Evolutionary conservation across 2,113 vertebrate genomes (phyloP).

Genomic region (Xyrauchen texanus): DNA sequence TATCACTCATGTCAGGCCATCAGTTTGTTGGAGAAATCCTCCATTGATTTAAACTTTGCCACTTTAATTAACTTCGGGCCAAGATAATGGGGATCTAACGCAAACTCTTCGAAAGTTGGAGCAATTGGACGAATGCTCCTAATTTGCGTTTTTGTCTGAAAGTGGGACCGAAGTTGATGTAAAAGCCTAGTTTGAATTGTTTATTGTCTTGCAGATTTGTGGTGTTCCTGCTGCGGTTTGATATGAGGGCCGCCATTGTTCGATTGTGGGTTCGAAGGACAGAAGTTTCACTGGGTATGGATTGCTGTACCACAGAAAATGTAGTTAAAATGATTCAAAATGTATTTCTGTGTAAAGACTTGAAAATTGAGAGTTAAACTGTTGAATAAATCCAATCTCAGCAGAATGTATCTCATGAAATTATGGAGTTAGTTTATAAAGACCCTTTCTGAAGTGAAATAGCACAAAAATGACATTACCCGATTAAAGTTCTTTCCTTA

Average conservation of each 20-base stretch:
- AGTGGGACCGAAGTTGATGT: slow-evolving; percentile 74
- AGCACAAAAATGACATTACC: too few relatives aligned
- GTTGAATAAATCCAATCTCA: too few relatives aligned
- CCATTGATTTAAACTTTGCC: slow-evolving; percentile 74
- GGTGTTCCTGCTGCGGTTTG: slow-evolving; percentile 69
- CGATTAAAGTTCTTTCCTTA: too few relatives aligned
- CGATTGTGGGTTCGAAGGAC: slow-evolving; percentile 61
- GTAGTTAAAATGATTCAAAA: too few relatives aligned
- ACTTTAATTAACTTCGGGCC: slow-evolving; percentile 81
- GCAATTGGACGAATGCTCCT: slow-evolving; percentile 50
- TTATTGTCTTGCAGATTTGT: slow-evolving; percentile 77
- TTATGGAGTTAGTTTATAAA: too few relatives aligned
- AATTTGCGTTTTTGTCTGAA: slow-evolving; percentile 65
- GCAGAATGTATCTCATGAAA: too few relatives aligned
- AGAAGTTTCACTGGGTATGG: slow-evolving; percentile 68
- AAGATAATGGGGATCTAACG: slow-evolving; percentile 77
- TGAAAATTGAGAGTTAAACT: too few relatives aligned
- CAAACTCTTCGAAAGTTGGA: slow-evolving; percentile 68
- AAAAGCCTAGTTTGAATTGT: slow-evolving; percentile 67
- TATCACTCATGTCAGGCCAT: slow-evolving; percentile 68
- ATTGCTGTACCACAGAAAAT: slow-evolving; percentile 60
- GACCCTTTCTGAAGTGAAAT: too few relatives aligned
- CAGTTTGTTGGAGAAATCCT: slow-evolving; percentile 71
- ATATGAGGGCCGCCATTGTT: slow-evolving; percentile 72
- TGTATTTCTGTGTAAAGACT: too few relatives aligned